Percentiles rank a stretch among this genome's conserved stretches.
phyloP scores from a whole-genome alignment of 2,888 invertebrate species.

The Therioaphis trifolii region DNA sequence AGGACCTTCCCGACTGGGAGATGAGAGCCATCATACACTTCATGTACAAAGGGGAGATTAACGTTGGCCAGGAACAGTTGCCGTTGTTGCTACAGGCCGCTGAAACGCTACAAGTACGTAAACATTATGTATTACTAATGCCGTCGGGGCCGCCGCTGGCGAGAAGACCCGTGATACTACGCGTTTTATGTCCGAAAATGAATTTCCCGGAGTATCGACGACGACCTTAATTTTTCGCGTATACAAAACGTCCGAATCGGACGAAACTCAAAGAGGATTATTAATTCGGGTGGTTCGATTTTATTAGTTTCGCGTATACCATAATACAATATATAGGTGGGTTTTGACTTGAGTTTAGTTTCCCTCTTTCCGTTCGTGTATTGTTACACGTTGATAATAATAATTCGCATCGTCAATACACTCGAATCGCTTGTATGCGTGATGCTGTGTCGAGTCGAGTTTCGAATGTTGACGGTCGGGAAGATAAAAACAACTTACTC shows the following conservation, averaged over 20 bases:
- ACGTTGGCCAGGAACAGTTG: slow-evolving; percentile 86
- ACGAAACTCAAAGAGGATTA: slow-evolving; percentile 21
- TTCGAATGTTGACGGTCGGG: no score
- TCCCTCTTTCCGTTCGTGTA: no score
- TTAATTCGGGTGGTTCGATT: not conserved
- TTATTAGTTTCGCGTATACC: no score
- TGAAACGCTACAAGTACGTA: slow-evolving; percentile 79
- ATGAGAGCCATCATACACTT: slow-evolving; percentile 91
- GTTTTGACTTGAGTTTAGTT: no score
- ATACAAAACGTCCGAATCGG: not conserved
- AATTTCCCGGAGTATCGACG: not conserved
- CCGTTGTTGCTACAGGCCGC: slow-evolving; percentile 87
- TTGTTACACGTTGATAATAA: no score
- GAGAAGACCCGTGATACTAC: slow-evolving; percentile 15
- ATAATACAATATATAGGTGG: no score
- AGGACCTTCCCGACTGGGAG: slow-evolving; percentile 89
- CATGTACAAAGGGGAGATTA: slow-evolving; percentile 94
- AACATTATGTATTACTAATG: slow-evolving; percentile 32
- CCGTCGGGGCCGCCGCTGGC: not conserved
- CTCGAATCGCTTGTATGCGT: no score
- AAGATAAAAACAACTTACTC: no score
- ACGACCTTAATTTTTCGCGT: not conserved
- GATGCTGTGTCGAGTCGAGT: no score
- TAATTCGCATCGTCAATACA: no score
- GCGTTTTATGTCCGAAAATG: not conserved